Base-by-base conservation (phyloP, 2,888 invertebrate genomes). In the Thecocarcelia acutangulata region DNA sequence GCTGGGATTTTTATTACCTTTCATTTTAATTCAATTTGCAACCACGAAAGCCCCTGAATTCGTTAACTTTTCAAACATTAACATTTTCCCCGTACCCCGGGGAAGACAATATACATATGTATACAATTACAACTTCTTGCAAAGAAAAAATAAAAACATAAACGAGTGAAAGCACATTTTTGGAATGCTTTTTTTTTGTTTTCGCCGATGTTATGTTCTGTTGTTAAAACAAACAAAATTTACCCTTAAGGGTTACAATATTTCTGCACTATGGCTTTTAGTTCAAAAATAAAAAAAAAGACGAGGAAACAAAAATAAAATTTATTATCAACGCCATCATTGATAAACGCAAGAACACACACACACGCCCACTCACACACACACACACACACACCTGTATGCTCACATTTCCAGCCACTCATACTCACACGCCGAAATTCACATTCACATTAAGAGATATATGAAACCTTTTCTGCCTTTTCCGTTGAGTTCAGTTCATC, bases 21-120 rank as follows among this genome's bases (percentile, higher is more conserved):
- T 69, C 21, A 9, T 54, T 61, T 44, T 24, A n/a, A 19, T 40
- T 52, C 50, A 52, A 76, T 76, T 69, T n/a, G 17, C n/a, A 61
- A 19, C 21, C 54, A 76, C 46, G 52, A 61, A 75, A 50, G 8
- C 11, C 56, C 33, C 19, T 42, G 42, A 58, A 46, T 63, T 56
- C 48, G 69, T 68, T 78, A 72, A 66, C 59, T 72, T 73, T 79
- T 48, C 15, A 17, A 61, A 66, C 58, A 46, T 79, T 73, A 59
- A 61, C 17, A 54, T 61, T 46, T 46, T 50, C 24, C 50, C 17
- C 44, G 21, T 42, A 54, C 44, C 37, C 6, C 15, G 24, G 15
- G 24, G 17, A 8, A 61, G 5, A 50, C 50, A 50, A 50, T 24
- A 50, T 13, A 21, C 5, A 24, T 33, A 21, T 0, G n/a, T 24